These are phyloP conservation scores for Maconellicoccus hirsutus DNA, from an alignment of 1,140 invertebrate species.

Conservation along the genomic window DNA sequence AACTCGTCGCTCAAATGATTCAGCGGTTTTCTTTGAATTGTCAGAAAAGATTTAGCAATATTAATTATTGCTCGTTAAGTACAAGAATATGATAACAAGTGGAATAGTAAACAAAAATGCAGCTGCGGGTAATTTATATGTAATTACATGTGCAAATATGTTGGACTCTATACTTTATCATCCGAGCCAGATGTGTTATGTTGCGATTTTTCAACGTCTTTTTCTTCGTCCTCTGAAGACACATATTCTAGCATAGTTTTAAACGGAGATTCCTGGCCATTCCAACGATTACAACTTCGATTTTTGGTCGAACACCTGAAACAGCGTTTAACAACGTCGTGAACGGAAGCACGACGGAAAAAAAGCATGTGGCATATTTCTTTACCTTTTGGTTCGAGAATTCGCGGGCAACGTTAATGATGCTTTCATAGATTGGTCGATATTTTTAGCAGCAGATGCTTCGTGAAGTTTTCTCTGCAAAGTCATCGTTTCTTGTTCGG, in stretches of 20 bases:
- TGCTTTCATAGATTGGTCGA: background rate
- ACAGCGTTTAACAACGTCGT: background rate
- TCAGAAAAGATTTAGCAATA: no score
- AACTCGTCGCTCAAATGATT: no score
- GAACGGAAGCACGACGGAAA: background rate
- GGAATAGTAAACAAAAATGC: no score
- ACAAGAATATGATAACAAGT: no score
- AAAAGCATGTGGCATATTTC: background rate
- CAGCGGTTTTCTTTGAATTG: no score
- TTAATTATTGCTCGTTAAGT: no score
- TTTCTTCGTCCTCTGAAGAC: constrained; percentile 5
- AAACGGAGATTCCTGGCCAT: background rate
- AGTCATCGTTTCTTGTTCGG: constrained; percentile 11
- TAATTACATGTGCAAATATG: no score
- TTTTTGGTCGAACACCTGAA: background rate
- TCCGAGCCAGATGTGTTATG: background rate
- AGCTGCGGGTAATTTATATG: no score
- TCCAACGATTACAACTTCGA: background rate
- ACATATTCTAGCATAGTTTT: background rate
- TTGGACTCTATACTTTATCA: no score
- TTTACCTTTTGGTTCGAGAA: background rate
- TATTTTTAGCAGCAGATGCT: background rate
- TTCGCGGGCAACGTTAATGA: background rate
- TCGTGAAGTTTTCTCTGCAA: constrained; percentile 12
- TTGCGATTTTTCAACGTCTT: background rate